A percentile compares a stretch with the other conserved stretches of the same genome.
Conservation (phyloP, 2,888 invertebrate genomes). For the Drosophila nigricruria region DNA sequence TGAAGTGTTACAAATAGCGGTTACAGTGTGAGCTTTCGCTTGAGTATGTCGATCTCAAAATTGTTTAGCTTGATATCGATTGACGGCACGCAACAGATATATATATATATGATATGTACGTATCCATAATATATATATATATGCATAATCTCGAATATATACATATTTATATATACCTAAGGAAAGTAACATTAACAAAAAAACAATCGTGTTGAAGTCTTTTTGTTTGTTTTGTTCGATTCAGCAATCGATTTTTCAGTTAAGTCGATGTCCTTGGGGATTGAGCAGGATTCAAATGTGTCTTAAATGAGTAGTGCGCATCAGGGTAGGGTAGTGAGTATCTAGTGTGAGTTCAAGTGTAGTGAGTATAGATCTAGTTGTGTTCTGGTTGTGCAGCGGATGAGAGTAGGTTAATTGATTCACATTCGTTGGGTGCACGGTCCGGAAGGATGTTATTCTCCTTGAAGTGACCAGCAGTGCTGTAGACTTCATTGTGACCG, state of each 20-base stretch:
- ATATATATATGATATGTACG: not conserved
- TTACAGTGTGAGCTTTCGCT: too few relatives aligned
- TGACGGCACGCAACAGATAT: not conserved
- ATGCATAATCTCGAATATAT: not conserved
- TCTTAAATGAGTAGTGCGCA: too few relatives aligned
- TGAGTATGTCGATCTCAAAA: not conserved
- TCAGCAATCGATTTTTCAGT: too few relatives aligned
- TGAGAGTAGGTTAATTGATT: not conserved
- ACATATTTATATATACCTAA: not conserved
- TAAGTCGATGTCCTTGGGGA: too few relatives aligned
- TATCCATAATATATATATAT: not conserved
- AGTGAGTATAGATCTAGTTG: too few relatives aligned
- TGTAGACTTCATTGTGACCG: not conserved
- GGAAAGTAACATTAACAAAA: not conserved
- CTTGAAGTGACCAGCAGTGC: not conserved
- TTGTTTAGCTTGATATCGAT: not conserved
- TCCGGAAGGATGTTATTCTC: not conserved
- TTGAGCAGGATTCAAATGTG: too few relatives aligned
- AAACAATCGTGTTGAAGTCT: not conserved
- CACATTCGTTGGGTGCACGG: not conserved
- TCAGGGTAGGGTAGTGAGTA: too few relatives aligned
- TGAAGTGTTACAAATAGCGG: too few relatives aligned
- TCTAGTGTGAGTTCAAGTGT: too few relatives aligned
- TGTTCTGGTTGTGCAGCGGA: not conserved
- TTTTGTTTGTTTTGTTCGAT: too few relatives aligned